These are phyloP conservation scores for Cyanoderma ruficeps DNA, from an alignment of 2,113 vertebrate species.

Conservation along the genomic window DNA sequence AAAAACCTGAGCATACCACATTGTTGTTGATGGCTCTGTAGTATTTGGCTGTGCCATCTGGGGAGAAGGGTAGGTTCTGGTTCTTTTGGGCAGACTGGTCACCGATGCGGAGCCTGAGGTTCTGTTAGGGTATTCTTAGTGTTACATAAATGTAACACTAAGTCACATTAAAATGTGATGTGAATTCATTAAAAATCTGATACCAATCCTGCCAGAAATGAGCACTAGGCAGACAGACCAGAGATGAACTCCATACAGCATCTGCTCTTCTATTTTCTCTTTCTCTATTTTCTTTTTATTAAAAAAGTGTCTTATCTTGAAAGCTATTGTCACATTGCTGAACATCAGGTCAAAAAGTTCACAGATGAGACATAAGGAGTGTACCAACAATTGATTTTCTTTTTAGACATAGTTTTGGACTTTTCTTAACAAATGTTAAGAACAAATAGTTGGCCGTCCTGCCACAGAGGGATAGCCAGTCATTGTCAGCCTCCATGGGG, in stretches of 20 bases:
- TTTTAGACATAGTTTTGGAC: not conserved
- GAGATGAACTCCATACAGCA: not conserved
- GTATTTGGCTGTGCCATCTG: not conserved
- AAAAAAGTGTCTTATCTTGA: slow-evolving; percentile 12
- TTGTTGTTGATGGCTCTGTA: not conserved
- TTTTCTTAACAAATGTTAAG: not conserved
- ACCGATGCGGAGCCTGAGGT: fast-evolving
- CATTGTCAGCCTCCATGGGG: not conserved
- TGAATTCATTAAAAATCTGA: slow-evolving; percentile 1
- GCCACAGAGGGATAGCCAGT: not conserved
- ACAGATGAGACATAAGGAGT: not conserved
- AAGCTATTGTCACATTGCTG: not conserved
- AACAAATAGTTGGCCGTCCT: not conserved
- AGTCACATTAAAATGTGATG: not conserved
- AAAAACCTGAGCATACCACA: not conserved
- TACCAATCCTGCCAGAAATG: not conserved
- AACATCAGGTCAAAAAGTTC: not conserved
- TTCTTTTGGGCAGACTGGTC: not conserved
- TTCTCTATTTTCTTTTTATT: slow-evolving; percentile 5
- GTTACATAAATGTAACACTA: not conserved
- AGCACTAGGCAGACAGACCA: not conserved
- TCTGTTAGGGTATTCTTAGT: not conserved
- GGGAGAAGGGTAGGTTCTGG: not conserved
- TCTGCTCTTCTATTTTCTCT: not conserved
- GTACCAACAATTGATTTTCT: not conserved